Evolutionary conservation across 2,113 vertebrate species (phyloP).

Genomic region (Notiomystis cincta): DNA sequence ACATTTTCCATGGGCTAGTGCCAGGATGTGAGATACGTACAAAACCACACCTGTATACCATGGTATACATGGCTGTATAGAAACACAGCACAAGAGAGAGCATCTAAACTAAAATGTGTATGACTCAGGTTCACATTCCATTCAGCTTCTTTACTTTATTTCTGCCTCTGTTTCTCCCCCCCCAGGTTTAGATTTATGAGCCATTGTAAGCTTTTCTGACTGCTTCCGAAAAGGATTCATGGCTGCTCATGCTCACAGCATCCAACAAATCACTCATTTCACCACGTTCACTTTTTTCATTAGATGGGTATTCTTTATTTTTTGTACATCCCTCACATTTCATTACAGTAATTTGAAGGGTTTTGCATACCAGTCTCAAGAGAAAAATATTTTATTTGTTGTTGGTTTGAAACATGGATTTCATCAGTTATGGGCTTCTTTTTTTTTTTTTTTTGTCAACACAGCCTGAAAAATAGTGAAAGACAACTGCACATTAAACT

Average conservation of each 20-base stretch:
- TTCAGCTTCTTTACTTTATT: background rate
- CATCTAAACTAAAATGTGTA: rapidly evolving
- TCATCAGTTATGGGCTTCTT: background rate
- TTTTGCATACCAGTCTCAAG: constrained; percentile 17
- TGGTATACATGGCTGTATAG: background rate
- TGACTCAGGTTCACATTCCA: background rate
- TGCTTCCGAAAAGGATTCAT: constrained; percentile 45
- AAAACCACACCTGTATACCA: background rate
- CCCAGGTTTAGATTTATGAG: constrained; percentile 54
- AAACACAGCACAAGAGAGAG: background rate
- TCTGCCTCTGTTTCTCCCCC: background rate
- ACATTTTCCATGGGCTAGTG: background rate
- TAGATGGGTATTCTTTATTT: constrained; percentile 1
- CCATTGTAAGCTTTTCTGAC: constrained; percentile 25
- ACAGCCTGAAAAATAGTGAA: background rate
- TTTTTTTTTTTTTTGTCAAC: background rate
- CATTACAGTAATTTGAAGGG: background rate
- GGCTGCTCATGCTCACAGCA: background rate
- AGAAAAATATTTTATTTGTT: background rate
- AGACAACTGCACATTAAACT: background rate
- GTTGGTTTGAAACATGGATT: background rate
- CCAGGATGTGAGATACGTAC: background rate
- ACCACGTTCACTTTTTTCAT: background rate
- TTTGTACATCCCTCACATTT: background rate
- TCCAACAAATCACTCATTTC: constrained; percentile 43